Evolutionary conservation across 1,140 invertebrate species (phyloP), one percentile per base, ranked within the genome.

Genomic region (Magallana angulata): DNA sequence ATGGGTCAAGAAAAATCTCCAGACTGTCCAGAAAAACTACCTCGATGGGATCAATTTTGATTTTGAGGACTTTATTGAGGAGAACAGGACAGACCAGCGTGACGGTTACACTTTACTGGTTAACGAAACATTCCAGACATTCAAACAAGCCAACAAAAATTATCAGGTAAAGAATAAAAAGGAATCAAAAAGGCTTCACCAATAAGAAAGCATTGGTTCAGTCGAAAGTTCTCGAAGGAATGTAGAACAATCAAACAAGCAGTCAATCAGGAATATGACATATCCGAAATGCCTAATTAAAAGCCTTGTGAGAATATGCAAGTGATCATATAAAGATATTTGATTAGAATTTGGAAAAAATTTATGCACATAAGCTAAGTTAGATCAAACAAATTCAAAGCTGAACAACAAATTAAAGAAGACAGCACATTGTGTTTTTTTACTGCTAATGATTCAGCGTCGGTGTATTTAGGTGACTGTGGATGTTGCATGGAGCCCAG

Each of bases 11-110:
- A 60, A 93, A n/a, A 92, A 94, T 80, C 82, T 94, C 18, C 84
- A 89, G 0, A 81, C 91, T 80, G 92, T 94, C 2, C 84, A 91
- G 16, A 60, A 91, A 8, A 91, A 94, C 62, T 94, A 91, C 82
- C 88, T 95, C 36, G 95, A 95, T 92, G 95, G 95, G 8, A 91
- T 95, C 48, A 95, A 95, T 88, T 91, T 95, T 57, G 95, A 95
- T 88, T 94, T 93, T 91, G 95, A 95, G 86, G 91, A 92, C 89
- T 90, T 91, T 14, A 92, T 95, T 76, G 87, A 88, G 9, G 62
- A 89, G 56, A 90, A 92, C 71, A 90, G 93, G 36, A 89, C 90
- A 11, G 91, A 92, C 24, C 6, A 91, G 11, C 87, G 91, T 30
- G 84, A 92, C 64, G 93, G 87, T 7, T 93, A 94, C 59, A 94